phyloP scores from a whole-genome alignment of 2,888 invertebrate species.

The Archaeoteleia sp. region DNA sequence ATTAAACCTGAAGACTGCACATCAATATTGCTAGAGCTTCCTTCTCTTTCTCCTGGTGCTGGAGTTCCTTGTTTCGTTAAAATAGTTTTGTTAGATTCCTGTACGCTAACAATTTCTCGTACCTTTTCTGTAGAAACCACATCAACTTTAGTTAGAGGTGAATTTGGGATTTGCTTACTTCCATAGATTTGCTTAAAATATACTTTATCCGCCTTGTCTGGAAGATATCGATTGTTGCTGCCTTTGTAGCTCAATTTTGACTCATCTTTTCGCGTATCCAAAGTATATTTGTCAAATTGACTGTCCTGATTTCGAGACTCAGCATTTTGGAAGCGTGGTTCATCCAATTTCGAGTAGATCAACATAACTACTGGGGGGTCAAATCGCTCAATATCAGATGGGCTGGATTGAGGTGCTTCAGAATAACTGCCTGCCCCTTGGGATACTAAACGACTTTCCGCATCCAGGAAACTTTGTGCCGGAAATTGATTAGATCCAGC shows the following conservation, averaged over 20 bases:
- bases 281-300: constrained; percentile 5
- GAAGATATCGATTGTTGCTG: constrained; percentile 25
- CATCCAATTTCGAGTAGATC: constrained; percentile 35
- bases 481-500: constrained; percentile 2
- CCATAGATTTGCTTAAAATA: constrained; percentile 2
- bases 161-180: constrained; percentile 9
- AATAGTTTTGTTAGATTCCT: not conserved
- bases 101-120: not conserved
- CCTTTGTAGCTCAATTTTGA: constrained; percentile 16
- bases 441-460: not conserved
- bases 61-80: not conserved
- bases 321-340: constrained; percentile 8
- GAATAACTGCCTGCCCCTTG: constrained; percentile 17
- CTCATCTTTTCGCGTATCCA: not conserved
- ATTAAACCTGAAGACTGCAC: constrained; percentile 33
- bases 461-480: not conserved
- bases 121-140: constrained; percentile 1
- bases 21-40: constrained; percentile 3
- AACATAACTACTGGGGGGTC: constrained; percentile 34
- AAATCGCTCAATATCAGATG: constrained; percentile 18
- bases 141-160: constrained; percentile 14
- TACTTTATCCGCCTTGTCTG: constrained; percentile 21
- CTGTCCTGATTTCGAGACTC: not conserved
- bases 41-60: not conserved
- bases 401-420: constrained; percentile 2